Base-by-base conservation (phyloP, 2,888 invertebrate genomes). In the Athalia circularis region DNA sequence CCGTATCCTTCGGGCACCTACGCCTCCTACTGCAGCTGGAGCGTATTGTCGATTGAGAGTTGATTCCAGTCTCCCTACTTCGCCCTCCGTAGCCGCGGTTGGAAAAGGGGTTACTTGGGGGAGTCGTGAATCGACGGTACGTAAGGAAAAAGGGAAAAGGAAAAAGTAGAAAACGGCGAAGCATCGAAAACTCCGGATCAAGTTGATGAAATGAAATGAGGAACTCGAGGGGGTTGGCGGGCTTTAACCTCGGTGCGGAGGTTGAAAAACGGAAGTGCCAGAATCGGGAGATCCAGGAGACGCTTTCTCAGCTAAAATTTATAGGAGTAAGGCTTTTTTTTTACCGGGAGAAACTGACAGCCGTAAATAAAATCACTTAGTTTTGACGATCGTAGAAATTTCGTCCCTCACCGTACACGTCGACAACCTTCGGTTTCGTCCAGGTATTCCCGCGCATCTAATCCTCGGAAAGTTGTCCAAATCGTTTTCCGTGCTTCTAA, bases 161-260 rank as follows among this genome's bases (percentile, higher is more conserved):
- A 64, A 62, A 74, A 59, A 78, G 65, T 48, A 65, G 68, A 59
- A 47, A 64, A 62, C 65, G 77, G 77, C 80, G 79, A 80, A 79
- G 81, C 81, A 81, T 79, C 79, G 81, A 82, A 81, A 54, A 80
- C 81, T 81, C 78, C 78, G 81, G 84, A 84, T 84, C 82, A 82
- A 82, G 81, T 81, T 84, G 83, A 84, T 81, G 84, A 84, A 85
- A 84, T 81, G 84, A 82, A 85, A 83, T 79, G 83, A 82, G 84
- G 81, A 81, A 82, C 79, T 81, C 80, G 82, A 81, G 80, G 81
- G 74, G 13, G n/a, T 6, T n/a, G 72, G 6, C 29, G 9, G 72
- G 50, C 52, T 57, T 45, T 59, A 45, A 45, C 47, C 59, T 47
- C 59, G 59, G 45, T 47, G 57, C 47, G 52, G 68, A 43, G 48